Conservation (phyloP, 2,797 vertebrate genomes). For the Eospalax fontanierii region DNA sequence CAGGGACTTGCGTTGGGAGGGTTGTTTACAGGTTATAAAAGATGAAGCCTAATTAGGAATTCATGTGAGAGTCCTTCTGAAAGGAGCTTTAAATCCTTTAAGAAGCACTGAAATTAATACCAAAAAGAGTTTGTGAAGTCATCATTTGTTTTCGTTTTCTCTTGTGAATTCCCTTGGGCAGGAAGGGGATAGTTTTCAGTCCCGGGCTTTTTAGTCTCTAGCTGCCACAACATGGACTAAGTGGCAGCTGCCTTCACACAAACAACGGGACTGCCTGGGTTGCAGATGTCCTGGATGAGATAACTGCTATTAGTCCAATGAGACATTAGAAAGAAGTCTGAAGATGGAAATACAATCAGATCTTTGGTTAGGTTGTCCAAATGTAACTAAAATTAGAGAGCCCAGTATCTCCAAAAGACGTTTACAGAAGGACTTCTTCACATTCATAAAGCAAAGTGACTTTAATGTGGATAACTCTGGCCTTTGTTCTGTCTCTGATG, state of each 20-base stretch:
- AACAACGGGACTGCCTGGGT: slow-evolving; percentile 28
- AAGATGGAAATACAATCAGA: background rate
- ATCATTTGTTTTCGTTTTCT: slow-evolving; percentile 40
- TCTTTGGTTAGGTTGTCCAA: slow-evolving; percentile 48
- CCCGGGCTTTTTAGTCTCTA: background rate
- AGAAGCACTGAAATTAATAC: slow-evolving; percentile 35
- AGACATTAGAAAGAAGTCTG: background rate
- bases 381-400: slow-evolving; percentile 39
- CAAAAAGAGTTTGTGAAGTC: background rate
- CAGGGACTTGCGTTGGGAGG: background rate
- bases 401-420: background rate
- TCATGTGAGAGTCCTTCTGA: background rate
- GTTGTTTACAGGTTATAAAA: slow-evolving; percentile 22
- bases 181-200: no score
- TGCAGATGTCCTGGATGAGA: background rate
- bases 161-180: background rate
- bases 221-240: background rate
- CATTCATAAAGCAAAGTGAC: background rate
- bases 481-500: background rate
- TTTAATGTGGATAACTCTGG: slow-evolving; percentile 2
- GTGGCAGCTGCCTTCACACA: slow-evolving; percentile 20
- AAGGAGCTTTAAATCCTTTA: slow-evolving; percentile 21
- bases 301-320: slow-evolving; percentile 59
- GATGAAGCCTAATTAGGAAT: slow-evolving; percentile 20
- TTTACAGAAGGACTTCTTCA: background rate